A percentile compares a stretch with the other conserved stretches of the same genome.
These are phyloP conservation scores for Falco biarmicus DNA, from an alignment of 2,797 vertebrate species.

Conservation along the genomic window DNA sequence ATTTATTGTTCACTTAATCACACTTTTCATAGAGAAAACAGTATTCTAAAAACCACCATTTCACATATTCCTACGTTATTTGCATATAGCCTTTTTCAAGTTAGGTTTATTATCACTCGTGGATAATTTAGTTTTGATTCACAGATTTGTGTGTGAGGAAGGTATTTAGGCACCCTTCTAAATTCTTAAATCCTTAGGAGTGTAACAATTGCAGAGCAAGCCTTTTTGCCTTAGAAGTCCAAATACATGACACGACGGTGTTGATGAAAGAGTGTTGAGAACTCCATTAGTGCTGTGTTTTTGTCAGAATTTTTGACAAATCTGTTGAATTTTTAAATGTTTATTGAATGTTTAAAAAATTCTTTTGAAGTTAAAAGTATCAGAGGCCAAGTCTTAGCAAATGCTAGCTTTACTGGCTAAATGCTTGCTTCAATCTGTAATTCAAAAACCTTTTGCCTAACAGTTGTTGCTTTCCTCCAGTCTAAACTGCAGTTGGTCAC, in stretches of 20 bases:
- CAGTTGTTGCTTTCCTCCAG: background rate
- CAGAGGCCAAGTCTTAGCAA: background rate
- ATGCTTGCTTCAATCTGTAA: background rate
- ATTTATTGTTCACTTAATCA: constrained; percentile 28
- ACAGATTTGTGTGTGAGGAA: background rate
- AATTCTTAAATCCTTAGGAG: background rate
- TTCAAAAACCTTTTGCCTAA: background rate
- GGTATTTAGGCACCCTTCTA: background rate
- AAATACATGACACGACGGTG: background rate
- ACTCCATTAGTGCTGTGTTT: background rate
- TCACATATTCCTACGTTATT: background rate
- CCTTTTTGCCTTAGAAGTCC: background rate
- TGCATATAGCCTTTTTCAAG: background rate
- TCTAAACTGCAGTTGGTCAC: background rate
- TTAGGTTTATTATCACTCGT: background rate
- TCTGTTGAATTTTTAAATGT: background rate
- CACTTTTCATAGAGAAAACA: background rate
- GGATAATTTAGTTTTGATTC: background rate
- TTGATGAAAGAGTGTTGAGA: background rate
- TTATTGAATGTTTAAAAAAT: background rate
- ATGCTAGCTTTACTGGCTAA: background rate
- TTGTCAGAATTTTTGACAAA: background rate
- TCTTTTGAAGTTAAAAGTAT: background rate
- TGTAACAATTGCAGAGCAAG: background rate
- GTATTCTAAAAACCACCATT: background rate